Evolutionary conservation across 2,113 vertebrate genomes (phyloP), one percentile per base, ranked within the genome.

Genomic region (Toxostoma redivivum): DNA sequence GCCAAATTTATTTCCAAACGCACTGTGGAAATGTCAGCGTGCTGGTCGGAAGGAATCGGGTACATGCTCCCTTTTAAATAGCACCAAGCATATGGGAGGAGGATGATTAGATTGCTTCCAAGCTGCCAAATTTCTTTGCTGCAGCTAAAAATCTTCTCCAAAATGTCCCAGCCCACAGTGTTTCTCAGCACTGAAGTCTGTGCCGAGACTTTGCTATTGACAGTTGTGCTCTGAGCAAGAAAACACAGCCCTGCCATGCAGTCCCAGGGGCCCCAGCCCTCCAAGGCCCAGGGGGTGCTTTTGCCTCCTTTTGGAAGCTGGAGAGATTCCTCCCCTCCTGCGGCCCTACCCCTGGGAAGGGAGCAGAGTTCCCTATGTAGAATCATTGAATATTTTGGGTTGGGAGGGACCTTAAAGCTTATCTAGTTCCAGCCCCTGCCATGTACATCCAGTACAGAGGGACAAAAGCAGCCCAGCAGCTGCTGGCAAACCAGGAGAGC

Each of bases 71-170:
- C 98, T 98, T 96, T 98, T 97, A 98, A 98, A 98, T 98, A 98
- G 98, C 97, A 98, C 96, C 94, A 97, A 98, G 93, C 97, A 98
- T 97, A 98, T 98, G 98, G 98, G 97, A 97, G 96, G 97, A 98
- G 97, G 98, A 98, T 98, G 98, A 98, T 89, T 74, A 97, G 92
- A 94, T 96, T 92, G 86, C 47, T 94, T 97, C 97, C 97, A 97
- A 97, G 96, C 97, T 98, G 98, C 97, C 98, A 98, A 96, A 96
- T 96, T 95, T 97, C 92, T 76, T 97, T 91, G 69, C 93, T 86
- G 94, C 96, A 98, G 94, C 97, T 97, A 97, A 97, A 95, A 98
- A 94, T 89, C 95, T 97, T 96, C 96, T 92, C 95, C 96, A 96
- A 92, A 97, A 78, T 86, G 90, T 95, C 83, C 93, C 82, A 94